These are phyloP conservation scores for Colinus virginianus DNA, from an alignment of 2,113 vertebrate genomes.

Conservation along the genomic window DNA sequence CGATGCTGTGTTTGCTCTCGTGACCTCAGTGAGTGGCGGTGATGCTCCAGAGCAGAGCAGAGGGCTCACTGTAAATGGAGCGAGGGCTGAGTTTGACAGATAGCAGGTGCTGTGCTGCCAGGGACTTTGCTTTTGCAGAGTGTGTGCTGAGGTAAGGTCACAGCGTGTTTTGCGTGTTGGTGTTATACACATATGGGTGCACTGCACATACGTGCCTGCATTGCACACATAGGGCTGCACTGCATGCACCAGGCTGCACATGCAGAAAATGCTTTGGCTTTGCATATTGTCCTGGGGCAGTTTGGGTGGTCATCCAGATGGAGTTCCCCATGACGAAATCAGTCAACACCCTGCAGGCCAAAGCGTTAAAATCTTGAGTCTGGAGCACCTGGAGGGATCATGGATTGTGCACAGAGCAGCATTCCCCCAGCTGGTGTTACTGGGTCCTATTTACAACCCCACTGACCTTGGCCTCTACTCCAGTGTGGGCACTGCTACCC, in stretches of 20 bases:
- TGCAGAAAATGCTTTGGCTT: background rate
- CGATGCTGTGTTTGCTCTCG: accelerated
- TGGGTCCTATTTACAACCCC: accelerated
- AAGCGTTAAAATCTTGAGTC: background rate
- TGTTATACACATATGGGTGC: accelerated
- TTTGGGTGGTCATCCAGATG: background rate
- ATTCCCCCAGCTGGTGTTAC: background rate
- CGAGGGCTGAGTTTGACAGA: background rate
- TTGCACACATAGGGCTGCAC: accelerated
- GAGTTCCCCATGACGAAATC: background rate
- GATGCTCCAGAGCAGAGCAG: background rate
- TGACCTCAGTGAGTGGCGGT: accelerated
- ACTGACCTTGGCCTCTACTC: background rate
- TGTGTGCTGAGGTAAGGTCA: accelerated
- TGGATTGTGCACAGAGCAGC: background rate
- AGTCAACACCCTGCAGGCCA: background rate
- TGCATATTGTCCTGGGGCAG: accelerated
- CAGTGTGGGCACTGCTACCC: background rate
- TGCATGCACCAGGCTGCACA: background rate
- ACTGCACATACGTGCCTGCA: background rate
- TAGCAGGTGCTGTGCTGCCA: background rate
- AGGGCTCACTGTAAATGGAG: background rate
- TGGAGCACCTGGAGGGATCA: accelerated
- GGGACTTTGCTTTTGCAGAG: background rate
- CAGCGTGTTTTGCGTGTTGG: background rate